Evolutionary conservation across 92 coral and sea anemone species (phyloP).

Genomic region (Montipora capitata): DNA sequence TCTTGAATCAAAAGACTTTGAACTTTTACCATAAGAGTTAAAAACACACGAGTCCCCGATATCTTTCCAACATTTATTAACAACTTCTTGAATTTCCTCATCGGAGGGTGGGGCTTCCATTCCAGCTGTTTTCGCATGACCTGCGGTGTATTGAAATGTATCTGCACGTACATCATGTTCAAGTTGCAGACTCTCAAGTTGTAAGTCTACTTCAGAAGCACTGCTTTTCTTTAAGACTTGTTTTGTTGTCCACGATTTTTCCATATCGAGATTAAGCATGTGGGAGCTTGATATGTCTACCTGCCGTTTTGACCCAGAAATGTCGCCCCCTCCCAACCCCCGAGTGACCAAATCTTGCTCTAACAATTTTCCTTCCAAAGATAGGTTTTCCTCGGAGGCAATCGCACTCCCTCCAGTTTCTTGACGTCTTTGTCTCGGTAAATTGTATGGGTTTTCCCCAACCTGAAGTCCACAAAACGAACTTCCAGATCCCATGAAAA

Average conservation of each 20-base stretch:
- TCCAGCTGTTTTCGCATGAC: slow-evolving; percentile 49
- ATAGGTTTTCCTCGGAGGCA: not conserved
- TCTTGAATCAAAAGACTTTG: not conserved
- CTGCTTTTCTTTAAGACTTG: not conserved
- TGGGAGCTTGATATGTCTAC: not conserved
- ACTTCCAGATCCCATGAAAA: slow-evolving; percentile 66
- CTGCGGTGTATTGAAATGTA: slow-evolving; percentile 9
- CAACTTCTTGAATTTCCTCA: slow-evolving; percentile 66
- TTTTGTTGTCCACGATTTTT: not conserved
- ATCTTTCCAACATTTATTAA: slow-evolving; percentile 76
- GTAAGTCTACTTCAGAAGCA: not conserved
- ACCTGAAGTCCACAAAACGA: slow-evolving; percentile 24
- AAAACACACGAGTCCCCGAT: slow-evolving; percentile 63
- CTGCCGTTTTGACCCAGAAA: slow-evolving; percentile 33
- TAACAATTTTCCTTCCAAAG: not conserved
- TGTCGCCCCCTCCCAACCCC: not conserved
- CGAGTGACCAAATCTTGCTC: not conserved
- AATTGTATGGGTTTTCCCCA: slow-evolving; percentile 37
- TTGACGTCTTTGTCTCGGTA: slow-evolving; percentile 12
- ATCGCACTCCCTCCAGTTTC: not conserved
- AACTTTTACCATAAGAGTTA: not conserved
- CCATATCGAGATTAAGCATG: not conserved
- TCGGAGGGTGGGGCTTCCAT: slow-evolving; percentile 43
- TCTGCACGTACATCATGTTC: slow-evolving; percentile 13
- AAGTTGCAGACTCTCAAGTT: not conserved